Evolutionary conservation across 2,797 vertebrate genomes (phyloP), one percentile per base, ranked within the genome.

Genomic region (Basileuterus tristriatus): DNA sequence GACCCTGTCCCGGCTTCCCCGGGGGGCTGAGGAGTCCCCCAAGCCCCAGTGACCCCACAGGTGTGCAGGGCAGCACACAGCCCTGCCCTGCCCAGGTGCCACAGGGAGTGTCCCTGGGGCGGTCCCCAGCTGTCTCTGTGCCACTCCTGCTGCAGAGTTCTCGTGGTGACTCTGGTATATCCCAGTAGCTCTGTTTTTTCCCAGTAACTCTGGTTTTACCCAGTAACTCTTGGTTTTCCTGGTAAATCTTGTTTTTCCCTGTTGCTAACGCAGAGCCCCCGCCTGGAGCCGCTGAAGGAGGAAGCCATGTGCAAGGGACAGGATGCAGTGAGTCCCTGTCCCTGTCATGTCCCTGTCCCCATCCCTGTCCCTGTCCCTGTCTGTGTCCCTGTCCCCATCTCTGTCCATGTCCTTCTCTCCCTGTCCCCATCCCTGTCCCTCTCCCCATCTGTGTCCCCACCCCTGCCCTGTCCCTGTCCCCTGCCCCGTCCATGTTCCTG

Each of bases 201-300:
- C 16, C 34, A 4, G 41, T 87, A 19, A 81, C 0, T 1, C 32
- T 34, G 55, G 3, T 12, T 88, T 65, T 86, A 14, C n/a, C 18
- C 44, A 6, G 44, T 87, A 23, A 76, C 0, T 1, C 27, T 34
- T 41, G 6, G 37, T 89, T 69, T 80, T 11, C 55, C 17, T 29
- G 4, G 43, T 87, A 18, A 82, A 0, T 1, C n/a, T 39, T 49
- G 2, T 23, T 19, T 36, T 37, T 19, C 34, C 32, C 46, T 0
- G 86, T 6, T 68, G 24, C 23, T 21, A 14, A 30, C 55, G 23
- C 93, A 99, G 98, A 98, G 98, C 97, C 99, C 99, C 1, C 98
- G 98, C 85, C 92, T 99, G 98, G 99, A 99, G 97, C 99, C 99
- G 0, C 95, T 98, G 71, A 98, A 98, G 65, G 98, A 99, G 90